phyloP scores from a whole-genome alignment of 2,888 invertebrate genomes.

The Blera fallax region DNA sequence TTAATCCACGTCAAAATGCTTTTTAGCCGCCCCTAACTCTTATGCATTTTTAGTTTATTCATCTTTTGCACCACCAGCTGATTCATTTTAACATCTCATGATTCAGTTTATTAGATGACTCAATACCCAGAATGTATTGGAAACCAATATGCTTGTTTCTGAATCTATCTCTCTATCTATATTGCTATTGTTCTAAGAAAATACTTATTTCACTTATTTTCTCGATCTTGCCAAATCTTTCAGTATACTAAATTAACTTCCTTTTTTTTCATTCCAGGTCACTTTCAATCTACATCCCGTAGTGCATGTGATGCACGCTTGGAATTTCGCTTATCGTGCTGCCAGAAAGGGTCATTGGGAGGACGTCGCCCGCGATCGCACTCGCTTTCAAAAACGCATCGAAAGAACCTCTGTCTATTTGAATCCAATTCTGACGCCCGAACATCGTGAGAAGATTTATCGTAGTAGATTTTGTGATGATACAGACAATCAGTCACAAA shows the following conservation, averaged over 20 bases:
- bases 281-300: constrained; percentile 84
- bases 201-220: not conserved
- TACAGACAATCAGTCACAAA: not conserved
- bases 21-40: no score
- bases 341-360: constrained; percentile 86
- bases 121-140: no score
- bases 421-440: constrained; percentile 76
- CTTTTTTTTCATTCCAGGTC: constrained; percentile 82
- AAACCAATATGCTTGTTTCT: no score
- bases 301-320: constrained; percentile 84
- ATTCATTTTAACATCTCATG: no score
- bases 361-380: constrained; percentile 83
- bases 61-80: no score
- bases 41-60: no score
- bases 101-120: no score
- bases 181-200: not conserved
- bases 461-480: constrained; percentile 76
- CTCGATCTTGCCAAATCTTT: not conserved
- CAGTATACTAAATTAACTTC: not conserved
- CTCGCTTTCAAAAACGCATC: constrained; percentile 78
- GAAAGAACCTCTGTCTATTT: constrained; percentile 75
- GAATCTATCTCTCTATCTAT: no score
- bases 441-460: constrained; percentile 79
- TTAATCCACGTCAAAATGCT: no score
- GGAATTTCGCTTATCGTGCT: constrained; percentile 85